These are phyloP conservation scores for Papilio protenor DNA, from an alignment of 2,888 invertebrate species.

Conservation along the genomic window DNA sequence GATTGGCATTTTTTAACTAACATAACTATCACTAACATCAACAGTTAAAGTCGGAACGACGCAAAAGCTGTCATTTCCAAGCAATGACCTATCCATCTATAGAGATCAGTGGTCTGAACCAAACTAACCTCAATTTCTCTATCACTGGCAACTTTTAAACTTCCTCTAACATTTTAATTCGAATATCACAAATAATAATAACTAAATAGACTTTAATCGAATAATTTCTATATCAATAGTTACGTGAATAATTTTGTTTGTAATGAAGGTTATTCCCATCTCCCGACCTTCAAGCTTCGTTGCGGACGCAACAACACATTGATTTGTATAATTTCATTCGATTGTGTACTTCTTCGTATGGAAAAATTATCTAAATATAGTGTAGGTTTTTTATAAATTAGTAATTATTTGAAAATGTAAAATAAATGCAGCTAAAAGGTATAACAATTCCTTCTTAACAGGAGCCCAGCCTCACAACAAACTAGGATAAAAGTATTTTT, in stretches of 20 bases:
- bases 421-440: neutral
- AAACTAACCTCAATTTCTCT: too few species aligned
- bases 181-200: too few species aligned
- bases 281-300: slow-evolving; percentile 30
- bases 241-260: slow-evolving; percentile 7
- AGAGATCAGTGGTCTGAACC: too few species aligned
- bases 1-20: too few species aligned
- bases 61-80: too few species aligned
- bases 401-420: neutral
- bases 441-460: neutral
- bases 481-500: too few species aligned
- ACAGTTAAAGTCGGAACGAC: too few species aligned
- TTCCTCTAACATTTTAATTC: too few species aligned
- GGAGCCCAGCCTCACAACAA: too few species aligned
- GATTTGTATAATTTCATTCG: slow-evolving; percentile 2
- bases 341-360: neutral
- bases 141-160: too few species aligned
- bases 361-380: neutral
- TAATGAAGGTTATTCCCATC: slow-evolving; percentile 26
- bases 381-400: neutral
- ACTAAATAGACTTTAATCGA: neutral
- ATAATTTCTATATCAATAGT: slow-evolving; percentile 5
- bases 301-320: slow-evolving; percentile 2
- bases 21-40: too few species aligned
- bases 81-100: too few species aligned